phyloP scores from a whole-genome alignment of 2,797 vertebrate genomes.

The Danio albolineatus region DNA sequence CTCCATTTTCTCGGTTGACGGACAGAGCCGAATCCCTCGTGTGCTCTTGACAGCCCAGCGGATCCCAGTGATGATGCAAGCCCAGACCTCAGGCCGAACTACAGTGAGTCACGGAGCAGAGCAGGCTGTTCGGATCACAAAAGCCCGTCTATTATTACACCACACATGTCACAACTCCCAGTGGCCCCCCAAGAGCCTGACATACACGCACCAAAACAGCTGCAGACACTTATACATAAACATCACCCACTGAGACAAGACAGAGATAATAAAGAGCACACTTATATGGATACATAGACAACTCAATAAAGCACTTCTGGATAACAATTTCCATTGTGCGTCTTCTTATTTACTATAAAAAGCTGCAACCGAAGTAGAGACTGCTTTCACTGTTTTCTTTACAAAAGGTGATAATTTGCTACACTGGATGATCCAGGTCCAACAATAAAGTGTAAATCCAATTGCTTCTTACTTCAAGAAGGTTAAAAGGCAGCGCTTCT shows the following conservation, averaged over 20 bases:
- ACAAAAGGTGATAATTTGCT: conserved; percentile 19
- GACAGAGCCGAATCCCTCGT: conserved; percentile 32
- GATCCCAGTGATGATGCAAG: conserved; percentile 59
- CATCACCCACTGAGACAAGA: conserved; percentile 37
- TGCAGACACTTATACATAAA: conserved; percentile 56
- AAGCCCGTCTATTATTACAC: conserved; percentile 63
- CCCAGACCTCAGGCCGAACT: conserved; percentile 60
- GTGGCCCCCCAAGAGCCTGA: conserved; percentile 49
- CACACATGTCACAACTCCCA: conserved; percentile 61
- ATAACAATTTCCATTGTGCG: conserved; percentile 35
- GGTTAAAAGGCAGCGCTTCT: too few relatives aligned
- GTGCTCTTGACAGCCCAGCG: conserved; percentile 46
- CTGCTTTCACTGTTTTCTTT: conserved; percentile 17
- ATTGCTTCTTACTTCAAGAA: conserved; percentile 4
- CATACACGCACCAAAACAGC: conserved; percentile 57
- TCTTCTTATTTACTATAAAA: conserved; percentile 43
- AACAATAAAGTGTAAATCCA: neutral
- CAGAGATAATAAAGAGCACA: conserved; percentile 43
- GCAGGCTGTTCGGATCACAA: conserved; percentile 57
- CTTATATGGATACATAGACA: conserved; percentile 32
- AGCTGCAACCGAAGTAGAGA: conserved; percentile 7
- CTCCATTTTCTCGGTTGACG: conserved; percentile 40
- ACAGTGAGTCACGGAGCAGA: conserved; percentile 57
- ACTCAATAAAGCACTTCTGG: conserved; percentile 37
- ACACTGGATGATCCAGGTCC: neutral